phyloP scores from a whole-genome alignment of 37 sponge, comb jelly and placozoan species.

The Ephydatia muelleri region DNA sequence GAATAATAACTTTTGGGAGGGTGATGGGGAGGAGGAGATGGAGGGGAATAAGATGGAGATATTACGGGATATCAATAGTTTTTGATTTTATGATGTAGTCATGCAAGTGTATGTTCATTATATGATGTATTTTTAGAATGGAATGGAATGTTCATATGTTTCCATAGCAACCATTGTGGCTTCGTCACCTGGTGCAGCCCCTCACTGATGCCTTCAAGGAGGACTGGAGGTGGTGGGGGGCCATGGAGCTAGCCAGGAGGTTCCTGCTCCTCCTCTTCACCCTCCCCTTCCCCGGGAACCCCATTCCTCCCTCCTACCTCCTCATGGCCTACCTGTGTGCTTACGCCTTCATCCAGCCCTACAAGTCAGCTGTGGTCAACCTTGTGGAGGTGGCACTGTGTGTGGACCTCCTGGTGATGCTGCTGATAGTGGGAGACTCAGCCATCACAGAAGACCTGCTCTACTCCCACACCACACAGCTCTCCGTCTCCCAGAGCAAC shows the following conservation, averaged over 20 bases:
- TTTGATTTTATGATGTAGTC: no score
- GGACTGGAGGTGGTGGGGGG: slow-evolving; percentile 57
- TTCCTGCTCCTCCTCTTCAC: slow-evolving; percentile 44
- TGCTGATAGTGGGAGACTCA: slow-evolving; percentile 43
- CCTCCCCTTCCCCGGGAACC: slow-evolving; percentile 35
- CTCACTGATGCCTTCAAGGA: slow-evolving; percentile 40
- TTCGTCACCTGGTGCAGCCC: slow-evolving; percentile 9
- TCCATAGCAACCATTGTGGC: neutral
- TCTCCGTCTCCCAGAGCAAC: neutral
- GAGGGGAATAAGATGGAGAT: no score
- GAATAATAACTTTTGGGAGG: no score
- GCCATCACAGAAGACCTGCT: slow-evolving; percentile 4
- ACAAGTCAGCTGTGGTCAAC: slow-evolving; percentile 29
- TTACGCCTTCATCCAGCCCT: slow-evolving; percentile 47
- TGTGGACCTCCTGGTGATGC: slow-evolving; percentile 21
- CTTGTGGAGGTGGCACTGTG: slow-evolving; percentile 43
- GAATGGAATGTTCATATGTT: neutral
- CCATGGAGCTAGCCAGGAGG: slow-evolving; percentile 49
- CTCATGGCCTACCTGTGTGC: slow-evolving; percentile 9
- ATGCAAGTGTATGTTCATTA: no score
- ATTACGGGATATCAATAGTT: no score
- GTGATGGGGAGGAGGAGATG: no score
- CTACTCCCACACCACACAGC: neutral
- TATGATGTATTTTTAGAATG: no score
- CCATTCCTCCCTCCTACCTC: neutral